phyloP scores from a whole-genome alignment of 2,113 vertebrate species.

The Platichthys stellatus region DNA sequence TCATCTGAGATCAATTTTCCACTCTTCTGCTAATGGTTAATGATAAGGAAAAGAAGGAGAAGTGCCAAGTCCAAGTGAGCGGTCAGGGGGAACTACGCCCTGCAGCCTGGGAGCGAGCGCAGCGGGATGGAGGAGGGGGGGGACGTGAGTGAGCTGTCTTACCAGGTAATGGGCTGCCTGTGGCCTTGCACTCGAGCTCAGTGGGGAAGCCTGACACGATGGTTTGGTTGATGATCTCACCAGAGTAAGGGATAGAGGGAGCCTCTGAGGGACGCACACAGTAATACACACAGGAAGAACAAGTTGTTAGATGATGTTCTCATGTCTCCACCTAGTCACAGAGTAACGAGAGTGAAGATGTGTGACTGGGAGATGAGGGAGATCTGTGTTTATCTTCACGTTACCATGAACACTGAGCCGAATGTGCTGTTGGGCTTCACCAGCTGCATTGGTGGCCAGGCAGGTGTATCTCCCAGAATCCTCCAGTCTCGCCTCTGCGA shows the following conservation, averaged over 20 bases:
- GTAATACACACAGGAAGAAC: conserved; percentile 24
- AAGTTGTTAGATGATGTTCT: conserved; percentile 12
- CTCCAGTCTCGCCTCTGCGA: conserved; percentile 83
- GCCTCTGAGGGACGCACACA: conserved; percentile 84
- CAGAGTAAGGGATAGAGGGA: conserved; percentile 86
- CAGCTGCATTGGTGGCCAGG: conserved; percentile 94
- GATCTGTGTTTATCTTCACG: conserved; percentile 13
- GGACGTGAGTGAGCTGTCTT: conserved; percentile 22
- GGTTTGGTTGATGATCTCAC: conserved; percentile 89
- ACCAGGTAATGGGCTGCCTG: conserved; percentile 92
- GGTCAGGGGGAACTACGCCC: not conserved
- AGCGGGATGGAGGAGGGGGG: conserved; percentile 11
- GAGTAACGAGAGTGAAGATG: not conserved
- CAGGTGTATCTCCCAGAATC: conserved; percentile 93
- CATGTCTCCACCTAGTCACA: conserved; percentile 6
- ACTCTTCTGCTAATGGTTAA: conserved; percentile 25
- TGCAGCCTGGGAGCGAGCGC: conserved; percentile 10
- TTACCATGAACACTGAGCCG: conserved; percentile 93
- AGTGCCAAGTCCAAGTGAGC: not conserved
- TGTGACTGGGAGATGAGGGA: conserved; percentile 7
- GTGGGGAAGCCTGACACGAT: conserved; percentile 87
- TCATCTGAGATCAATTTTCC: conserved; percentile 55
- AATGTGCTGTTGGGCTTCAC: conserved; percentile 90
- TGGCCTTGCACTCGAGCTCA: conserved; percentile 89
- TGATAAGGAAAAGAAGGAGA: conserved; percentile 25